phyloP scores from a whole-genome alignment of 2,797 vertebrate genomes.

The Ptychobarbus kaznakovi region DNA sequence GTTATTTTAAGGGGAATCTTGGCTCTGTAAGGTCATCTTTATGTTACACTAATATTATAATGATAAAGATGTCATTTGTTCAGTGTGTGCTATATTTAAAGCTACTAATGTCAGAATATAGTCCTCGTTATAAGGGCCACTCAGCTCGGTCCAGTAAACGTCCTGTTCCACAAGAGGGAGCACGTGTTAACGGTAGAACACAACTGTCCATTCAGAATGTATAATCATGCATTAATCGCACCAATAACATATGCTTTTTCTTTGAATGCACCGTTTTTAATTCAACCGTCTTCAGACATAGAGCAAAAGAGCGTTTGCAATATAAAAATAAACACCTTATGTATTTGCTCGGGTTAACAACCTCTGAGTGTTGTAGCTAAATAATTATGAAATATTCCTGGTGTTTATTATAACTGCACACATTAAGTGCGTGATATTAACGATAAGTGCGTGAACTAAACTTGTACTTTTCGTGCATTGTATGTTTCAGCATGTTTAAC shows the following conservation, averaged over 20 bases:
- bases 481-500: neutral
- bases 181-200: slow-evolving; percentile 31
- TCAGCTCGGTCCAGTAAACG: neutral
- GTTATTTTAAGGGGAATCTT: neutral
- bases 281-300: neutral
- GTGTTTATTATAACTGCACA: neutral
- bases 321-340: neutral
- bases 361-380: neutral
- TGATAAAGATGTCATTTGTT: neutral
- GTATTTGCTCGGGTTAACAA: neutral
- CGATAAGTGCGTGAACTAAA: neutral
- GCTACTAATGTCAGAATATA: neutral
- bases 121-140: neutral
- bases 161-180: slow-evolving; percentile 58
- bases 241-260: neutral
- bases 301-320: neutral
- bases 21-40: neutral
- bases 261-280: neutral
- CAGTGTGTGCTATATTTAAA: neutral
- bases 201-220: neutral
- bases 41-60: neutral
- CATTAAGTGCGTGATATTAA: neutral
- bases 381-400: neutral
- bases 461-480: slow-evolving; percentile 6
- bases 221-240: neutral